Conservation (phyloP, 2,113 vertebrate genomes). For the Petrocephalus zakoni region DNA sequence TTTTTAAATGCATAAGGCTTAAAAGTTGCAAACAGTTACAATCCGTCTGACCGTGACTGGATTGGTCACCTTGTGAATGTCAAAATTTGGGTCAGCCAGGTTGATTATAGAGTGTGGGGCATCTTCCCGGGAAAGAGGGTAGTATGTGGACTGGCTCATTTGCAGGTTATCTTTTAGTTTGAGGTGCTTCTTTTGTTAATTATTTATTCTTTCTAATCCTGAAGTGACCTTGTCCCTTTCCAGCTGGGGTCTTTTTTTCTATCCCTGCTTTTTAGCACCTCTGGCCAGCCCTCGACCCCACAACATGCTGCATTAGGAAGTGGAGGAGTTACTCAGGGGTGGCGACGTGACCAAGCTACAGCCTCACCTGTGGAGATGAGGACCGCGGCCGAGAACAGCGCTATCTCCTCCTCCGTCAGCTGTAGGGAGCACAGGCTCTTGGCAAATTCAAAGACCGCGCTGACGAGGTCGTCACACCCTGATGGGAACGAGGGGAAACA, state of each 20-base stretch:
- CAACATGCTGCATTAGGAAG: background rate
- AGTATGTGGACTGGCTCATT: background rate
- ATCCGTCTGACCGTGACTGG: background rate
- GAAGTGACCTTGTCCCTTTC: background rate
- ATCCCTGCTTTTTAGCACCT: background rate
- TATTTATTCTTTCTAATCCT: background rate
- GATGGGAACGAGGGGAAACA: constrained; percentile 25
- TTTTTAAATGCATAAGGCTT: background rate
- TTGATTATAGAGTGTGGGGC: background rate
- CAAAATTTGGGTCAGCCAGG: background rate
- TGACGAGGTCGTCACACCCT: constrained; percentile 97
- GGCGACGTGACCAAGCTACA: background rate
- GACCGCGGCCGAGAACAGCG: constrained; percentile 94
- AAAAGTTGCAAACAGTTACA: background rate
- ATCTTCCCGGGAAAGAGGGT: background rate
- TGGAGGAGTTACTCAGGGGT: background rate
- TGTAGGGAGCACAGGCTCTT: constrained; percentile 96
- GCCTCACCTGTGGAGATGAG: constrained; percentile 93
- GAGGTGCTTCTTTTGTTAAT: background rate
- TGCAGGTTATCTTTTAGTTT: background rate
- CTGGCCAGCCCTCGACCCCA: background rate
- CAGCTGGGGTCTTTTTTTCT: background rate
- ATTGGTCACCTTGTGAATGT: background rate
- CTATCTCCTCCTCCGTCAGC: constrained; percentile 95
- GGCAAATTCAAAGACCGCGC: constrained; percentile 94